A percentile compares a stretch with the other conserved stretches of the same genome.
Conservation (phyloP, 2,797 vertebrate genomes). For the Crocodylus rhombifer region DNA sequence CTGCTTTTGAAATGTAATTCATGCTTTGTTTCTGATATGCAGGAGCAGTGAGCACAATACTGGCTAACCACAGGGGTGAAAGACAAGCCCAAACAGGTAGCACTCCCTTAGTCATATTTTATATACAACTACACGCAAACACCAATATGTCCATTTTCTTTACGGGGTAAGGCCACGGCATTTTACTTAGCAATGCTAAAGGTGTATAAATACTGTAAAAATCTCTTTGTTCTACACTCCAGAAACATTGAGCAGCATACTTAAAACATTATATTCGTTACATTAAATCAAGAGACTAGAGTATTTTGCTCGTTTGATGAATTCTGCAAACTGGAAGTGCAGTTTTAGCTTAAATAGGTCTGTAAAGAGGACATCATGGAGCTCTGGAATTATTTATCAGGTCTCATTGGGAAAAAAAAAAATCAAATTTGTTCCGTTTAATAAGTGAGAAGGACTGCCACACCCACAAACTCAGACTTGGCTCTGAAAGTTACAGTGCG, state of each 20-base stretch:
- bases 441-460: neutral
- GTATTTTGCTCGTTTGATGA: fast-evolving
- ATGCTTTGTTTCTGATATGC: neutral
- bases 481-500: neutral
- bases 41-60: neutral
- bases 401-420: no score
- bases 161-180: fast-evolving
- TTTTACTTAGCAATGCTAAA: fast-evolving
- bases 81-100: neutral
- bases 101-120: neutral
- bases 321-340: neutral
- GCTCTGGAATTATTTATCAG: fast-evolving
- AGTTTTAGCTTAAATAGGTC: neutral
- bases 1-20: neutral
- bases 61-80: neutral
- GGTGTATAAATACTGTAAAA: neutral
- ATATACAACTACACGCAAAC: fast-evolving
- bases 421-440: neutral
- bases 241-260: fast-evolving
- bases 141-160: fast-evolving
- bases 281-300: fast-evolving
- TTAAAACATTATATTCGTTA: neutral
- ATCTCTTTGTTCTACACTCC: neutral
- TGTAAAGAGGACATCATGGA: fast-evolving
- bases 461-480: neutral